Conservation (phyloP, 92 coral and sea anemone species). For the Epizoanthus fatuus region DNA sequence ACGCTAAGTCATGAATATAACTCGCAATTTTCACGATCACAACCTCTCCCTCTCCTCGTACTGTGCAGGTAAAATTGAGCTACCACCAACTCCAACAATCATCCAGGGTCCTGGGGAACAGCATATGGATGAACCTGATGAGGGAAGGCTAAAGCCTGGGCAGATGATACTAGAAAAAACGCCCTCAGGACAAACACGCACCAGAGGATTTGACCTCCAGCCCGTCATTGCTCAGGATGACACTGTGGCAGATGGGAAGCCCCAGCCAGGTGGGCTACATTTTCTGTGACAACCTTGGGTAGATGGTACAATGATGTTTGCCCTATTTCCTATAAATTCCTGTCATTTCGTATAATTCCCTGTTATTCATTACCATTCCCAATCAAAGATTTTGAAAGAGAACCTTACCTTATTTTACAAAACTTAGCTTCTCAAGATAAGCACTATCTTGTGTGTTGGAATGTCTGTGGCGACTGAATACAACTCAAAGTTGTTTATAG, state of each 20-base stretch:
- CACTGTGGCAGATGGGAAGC: not conserved
- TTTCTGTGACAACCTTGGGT: not conserved
- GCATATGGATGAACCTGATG: slow-evolving; percentile 25
- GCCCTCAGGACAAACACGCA: slow-evolving; percentile 72
- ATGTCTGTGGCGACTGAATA: no score
- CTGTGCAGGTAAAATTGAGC: slow-evolving; percentile 12
- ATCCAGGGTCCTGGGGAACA: slow-evolving; percentile 20
- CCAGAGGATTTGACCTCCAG: slow-evolving; percentile 83
- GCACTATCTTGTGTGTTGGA: no score
- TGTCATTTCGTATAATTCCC: no score
- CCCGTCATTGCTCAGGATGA: slow-evolving; percentile 79
- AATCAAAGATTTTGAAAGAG: no score
- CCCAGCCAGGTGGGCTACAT: not conserved
- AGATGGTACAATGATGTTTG: not conserved
- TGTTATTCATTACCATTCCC: no score
- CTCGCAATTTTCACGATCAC: no score
- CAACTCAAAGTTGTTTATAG: no score
- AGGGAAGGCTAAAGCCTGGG: slow-evolving; percentile 12
- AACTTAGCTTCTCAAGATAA: no score
- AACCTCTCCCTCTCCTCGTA: not conserved
- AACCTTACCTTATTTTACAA: no score
- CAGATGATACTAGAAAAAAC: slow-evolving; percentile 83
- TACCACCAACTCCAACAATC: slow-evolving; percentile 20
- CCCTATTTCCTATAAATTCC: no score
- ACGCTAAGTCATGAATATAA: no score